Base-by-base conservation (phyloP, 2,113 vertebrate genomes). In the Rhombomys opimus region DNA sequence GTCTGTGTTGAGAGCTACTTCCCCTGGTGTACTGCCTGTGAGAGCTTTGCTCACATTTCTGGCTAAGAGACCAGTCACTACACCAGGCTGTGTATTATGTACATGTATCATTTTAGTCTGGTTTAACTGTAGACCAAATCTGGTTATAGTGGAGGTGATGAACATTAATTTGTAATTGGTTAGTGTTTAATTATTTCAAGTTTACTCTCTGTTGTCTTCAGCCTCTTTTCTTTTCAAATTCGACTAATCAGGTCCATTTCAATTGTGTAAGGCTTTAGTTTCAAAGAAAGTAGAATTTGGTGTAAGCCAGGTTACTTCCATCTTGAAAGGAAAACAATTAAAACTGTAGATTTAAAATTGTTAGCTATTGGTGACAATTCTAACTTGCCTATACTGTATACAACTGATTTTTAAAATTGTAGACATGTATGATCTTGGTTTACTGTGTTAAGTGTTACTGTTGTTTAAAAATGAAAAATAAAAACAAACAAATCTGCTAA, bases 371-470 rank as follows among this genome's bases (percentile, higher is more conserved):
- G 61, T 96, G 96, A 98, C 96, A 97, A 96, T 98, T 98, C 98
- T 98, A 98, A 98, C 96, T 98, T 98, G 96, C 98, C 98, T 97
- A 96, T 98, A 97, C 93, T 98, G 98, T 98, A 97, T 98, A 96
- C 97, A 97, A 97, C 97, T 98, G 97, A 98, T 98, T 98, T 98
- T 98, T 98, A 18, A 95, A 97, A 98, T 98, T 97, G 98, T 97
- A 98, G 98, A 98, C 97, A 97, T 85, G 96, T 98, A 98, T 98
- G 94, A 98, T 97, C 97, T 98, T 98, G 98, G 97, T 98, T 98
- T 98, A 97, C 97, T 98, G 98, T 98, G 96, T 96, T 96, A 30
- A 97, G 98, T 98, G 98, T 98, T 98, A 97, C 92, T 96, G 84
- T 98, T 95, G 87, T 97, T 96, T 91, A 80, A 96, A 93, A 73